phyloP scores from a whole-genome alignment of 1,140 invertebrate species.

The Philaenus spumarius region DNA sequence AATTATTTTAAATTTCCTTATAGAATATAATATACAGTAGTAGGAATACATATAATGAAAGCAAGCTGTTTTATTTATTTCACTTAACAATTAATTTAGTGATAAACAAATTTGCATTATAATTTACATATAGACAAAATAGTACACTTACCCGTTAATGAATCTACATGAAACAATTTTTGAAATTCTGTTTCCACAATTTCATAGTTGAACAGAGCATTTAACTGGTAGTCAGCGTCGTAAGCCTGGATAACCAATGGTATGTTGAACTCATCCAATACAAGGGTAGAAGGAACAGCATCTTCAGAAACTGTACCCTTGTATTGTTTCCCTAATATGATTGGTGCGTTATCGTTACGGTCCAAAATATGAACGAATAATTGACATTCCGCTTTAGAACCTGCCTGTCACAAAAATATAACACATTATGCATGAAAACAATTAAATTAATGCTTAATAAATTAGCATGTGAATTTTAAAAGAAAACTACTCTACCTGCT shows the following conservation, averaged over 20 bases:
- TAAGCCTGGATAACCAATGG: slow-evolving; percentile 72
- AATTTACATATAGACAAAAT: no score
- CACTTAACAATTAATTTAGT: no score
- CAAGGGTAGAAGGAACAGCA: slow-evolving; percentile 59
- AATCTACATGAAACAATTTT: slow-evolving; percentile 77
- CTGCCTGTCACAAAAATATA: slow-evolving; percentile 44
- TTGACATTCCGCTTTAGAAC: slow-evolving; percentile 54
- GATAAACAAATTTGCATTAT: no score
- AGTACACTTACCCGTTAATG: slow-evolving; percentile 57
- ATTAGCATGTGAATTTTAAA: no score
- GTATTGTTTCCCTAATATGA: slow-evolving; percentile 60
- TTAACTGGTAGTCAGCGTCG: slow-evolving; percentile 73
- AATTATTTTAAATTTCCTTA: no score
- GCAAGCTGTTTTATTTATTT: no score
- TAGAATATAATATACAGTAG: no score
- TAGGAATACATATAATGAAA: no score
- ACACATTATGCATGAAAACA: no score
- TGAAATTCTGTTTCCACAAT: slow-evolving; percentile 68
- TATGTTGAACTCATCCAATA: slow-evolving; percentile 55
- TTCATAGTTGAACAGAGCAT: slow-evolving; percentile 77
- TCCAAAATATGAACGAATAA: slow-evolving; percentile 71
- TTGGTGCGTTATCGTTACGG: slow-evolving; percentile 80
- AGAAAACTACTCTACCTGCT: no score
- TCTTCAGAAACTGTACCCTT: slow-evolving; percentile 63
- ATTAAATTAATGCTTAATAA: no score